These are phyloP conservation scores for Sceliomorpha sp. DNA, from an alignment of 2,888 invertebrate species.

Conservation along the genomic window DNA sequence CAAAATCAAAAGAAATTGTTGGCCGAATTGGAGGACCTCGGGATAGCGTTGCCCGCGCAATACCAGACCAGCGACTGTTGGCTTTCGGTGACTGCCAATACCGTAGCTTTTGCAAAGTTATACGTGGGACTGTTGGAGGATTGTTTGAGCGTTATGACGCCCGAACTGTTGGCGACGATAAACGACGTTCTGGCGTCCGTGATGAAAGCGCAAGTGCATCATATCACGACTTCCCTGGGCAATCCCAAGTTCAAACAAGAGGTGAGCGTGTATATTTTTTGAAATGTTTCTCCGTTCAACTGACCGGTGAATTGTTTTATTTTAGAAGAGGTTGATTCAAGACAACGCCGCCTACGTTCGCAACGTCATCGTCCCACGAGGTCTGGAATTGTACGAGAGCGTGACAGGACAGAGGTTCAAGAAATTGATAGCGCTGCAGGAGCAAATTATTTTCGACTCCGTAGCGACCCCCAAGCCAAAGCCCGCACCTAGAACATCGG, in stretches of 20 bases:
- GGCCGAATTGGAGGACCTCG: slow-evolving; percentile 72
- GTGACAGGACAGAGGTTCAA: slow-evolving; percentile 71
- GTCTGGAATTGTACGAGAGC: slow-evolving; percentile 74
- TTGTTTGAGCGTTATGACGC: slow-evolving; percentile 87
- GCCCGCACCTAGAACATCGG: slow-evolving; percentile 82
- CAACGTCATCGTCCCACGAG: slow-evolving; percentile 81
- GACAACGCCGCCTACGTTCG: slow-evolving; percentile 86
- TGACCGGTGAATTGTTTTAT: slow-evolving; percentile 70
- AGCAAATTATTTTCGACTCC: slow-evolving; percentile 84
- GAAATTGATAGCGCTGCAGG: slow-evolving; percentile 74
- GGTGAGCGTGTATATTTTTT: slow-evolving; percentile 72
- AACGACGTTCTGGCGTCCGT: slow-evolving; percentile 88
- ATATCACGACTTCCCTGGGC: slow-evolving; percentile 83
- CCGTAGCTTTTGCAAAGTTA: slow-evolving; percentile 89
- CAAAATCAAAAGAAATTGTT: slow-evolving; percentile 71
- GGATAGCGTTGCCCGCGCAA: slow-evolving; percentile 66
- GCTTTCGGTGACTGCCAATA: slow-evolving; percentile 89
- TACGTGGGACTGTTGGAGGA: slow-evolving; percentile 88
- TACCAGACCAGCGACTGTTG: slow-evolving; percentile 83
- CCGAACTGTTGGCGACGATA: slow-evolving; percentile 87
- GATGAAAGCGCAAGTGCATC: slow-evolving; percentile 87
- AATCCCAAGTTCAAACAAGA: slow-evolving; percentile 82
- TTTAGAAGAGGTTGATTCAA: slow-evolving; percentile 85
- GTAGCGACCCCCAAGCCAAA: slow-evolving; percentile 81
- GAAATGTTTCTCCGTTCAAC: too few species aligned